phyloP scores from a whole-genome alignment of 2,888 invertebrate genomes.

The Laothoe populi region DNA sequence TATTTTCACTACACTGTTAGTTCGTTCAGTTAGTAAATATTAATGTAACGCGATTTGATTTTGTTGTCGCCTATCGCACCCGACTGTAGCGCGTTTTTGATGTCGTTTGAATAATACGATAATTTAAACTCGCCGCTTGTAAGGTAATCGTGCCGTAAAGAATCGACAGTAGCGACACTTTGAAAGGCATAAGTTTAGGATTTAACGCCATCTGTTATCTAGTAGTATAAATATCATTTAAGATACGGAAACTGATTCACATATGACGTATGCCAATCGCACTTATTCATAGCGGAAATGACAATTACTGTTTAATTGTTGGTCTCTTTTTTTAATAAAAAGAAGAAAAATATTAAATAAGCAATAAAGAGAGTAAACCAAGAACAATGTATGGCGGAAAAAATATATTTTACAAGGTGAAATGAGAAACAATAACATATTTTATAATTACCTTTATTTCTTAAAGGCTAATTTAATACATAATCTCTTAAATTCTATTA shows the following conservation, averaged over 20 bases:
- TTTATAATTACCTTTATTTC: conserved; percentile 30
- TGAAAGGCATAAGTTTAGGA: not conserved
- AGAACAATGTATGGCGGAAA: too few species aligned
- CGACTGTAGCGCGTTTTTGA: conserved; percentile 74
- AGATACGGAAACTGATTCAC: not conserved
- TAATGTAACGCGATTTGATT: conserved; percentile 2
- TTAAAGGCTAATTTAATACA: conserved; percentile 29
- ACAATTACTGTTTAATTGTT: too few species aligned
- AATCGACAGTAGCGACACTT: conserved; percentile 54
- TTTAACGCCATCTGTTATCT: conserved; percentile 56
- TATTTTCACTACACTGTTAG: conserved; percentile 8
- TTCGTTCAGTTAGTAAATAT: conserved; percentile 4
- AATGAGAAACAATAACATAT: conserved; percentile 24
- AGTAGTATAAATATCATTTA: conserved; percentile 41
- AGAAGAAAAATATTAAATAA: too few species aligned
- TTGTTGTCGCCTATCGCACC: conserved; percentile 43
- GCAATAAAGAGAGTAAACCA: too few species aligned
- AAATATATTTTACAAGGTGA: too few species aligned
- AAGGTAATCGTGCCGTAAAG: conserved; percentile 44
- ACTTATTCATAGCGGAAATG: too few species aligned
- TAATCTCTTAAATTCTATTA: conserved; percentile 15
- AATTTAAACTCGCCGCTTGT: conserved; percentile 73
- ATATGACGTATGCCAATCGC: not conserved
- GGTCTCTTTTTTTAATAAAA: too few species aligned
- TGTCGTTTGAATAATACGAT: conserved; percentile 67